phyloP scores from a whole-genome alignment of 2,888 invertebrate genomes.

The Tinea pellionella region DNA sequence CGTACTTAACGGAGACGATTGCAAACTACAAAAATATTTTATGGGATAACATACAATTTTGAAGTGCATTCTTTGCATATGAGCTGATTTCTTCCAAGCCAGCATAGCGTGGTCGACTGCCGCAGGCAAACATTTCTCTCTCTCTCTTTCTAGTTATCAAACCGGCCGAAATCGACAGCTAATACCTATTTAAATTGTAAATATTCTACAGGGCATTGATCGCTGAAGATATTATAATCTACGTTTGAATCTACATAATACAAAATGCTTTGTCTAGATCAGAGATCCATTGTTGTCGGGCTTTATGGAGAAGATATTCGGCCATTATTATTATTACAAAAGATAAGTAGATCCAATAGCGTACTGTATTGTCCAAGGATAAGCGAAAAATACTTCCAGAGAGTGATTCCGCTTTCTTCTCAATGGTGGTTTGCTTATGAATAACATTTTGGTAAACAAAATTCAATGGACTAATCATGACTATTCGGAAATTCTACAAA shows the following conservation, averaged over 20 bases:
- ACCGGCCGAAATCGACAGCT: too few relatives aligned
- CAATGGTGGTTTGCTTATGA: neutral
- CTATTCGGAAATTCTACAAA: neutral
- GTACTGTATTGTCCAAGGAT: neutral
- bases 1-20: too few relatives aligned
- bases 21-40: too few relatives aligned
- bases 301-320: neutral
- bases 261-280: conserved; percentile 4
- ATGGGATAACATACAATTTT: too few relatives aligned
- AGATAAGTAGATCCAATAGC: conserved; percentile 10
- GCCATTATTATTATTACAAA: conserved; percentile 8
- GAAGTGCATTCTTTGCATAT: too few relatives aligned
- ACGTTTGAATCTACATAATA: conserved; percentile 5
- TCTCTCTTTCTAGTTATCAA: too few relatives aligned
- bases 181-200: neutral
- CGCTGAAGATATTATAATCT: conserved; percentile 2
- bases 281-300: neutral
- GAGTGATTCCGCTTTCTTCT: neutral
- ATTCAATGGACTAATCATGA: conserved; percentile 1
- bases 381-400: neutral
- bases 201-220: neutral
- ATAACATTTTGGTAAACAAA: conserved; percentile 3
- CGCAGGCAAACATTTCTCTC: too few relatives aligned
- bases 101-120: too few relatives aligned
- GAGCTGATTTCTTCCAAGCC: too few relatives aligned